Base-by-base conservation (phyloP, 2,888 invertebrate species). In the Drosophila multiciliata region DNA sequence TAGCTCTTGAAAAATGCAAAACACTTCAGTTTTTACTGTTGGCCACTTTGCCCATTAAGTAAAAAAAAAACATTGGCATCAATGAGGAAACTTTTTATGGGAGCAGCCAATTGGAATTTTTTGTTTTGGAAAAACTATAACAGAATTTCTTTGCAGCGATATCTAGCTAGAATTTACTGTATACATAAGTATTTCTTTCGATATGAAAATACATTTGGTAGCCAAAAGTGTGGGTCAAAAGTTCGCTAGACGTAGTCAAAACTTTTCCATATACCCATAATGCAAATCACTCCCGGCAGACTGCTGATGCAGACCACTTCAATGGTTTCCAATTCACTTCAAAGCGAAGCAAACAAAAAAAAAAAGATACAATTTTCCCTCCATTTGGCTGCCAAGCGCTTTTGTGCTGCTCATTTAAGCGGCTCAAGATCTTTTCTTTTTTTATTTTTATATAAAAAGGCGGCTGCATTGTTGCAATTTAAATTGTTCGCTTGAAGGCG, bases 401-500 rank as follows among this genome's bases (percentile, higher is more conserved):
- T 53, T 69, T 68, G 68, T 70, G 32, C 20, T 26, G 71, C 52
- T 32, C 71, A 66, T 62, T 60, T 60, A 65, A 60, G 64, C 65
- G 62, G 69, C 70, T 66, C 62, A 71, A 80, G 68, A 82, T 84
- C 40, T 73, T 65, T 38, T n/a, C n/a, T n/a, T 38, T 38, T 45
- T 20, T 20, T 42, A 20, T 11, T 42, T 68, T 45, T 63, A 53
- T 61, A 69, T 82, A 38, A 52, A 63, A 73, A 82, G 50, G 71
- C 83, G 73, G 66, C 69, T 72, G 86, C 89, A 86, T 86, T 86
- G 80, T 76, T 79, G 83, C 89, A 82, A 80, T 83, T 88, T 86
- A 80, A 83, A 87, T 85, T 87, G 83, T 67, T 85, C 66, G 33
- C 11, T 15, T 8, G 17, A 8, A 23, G 35, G 17, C 33, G 20